Evolutionary conservation across 2,888 invertebrate genomes (phyloP).

Genomic region (Polydrusus tereticollis): DNA sequence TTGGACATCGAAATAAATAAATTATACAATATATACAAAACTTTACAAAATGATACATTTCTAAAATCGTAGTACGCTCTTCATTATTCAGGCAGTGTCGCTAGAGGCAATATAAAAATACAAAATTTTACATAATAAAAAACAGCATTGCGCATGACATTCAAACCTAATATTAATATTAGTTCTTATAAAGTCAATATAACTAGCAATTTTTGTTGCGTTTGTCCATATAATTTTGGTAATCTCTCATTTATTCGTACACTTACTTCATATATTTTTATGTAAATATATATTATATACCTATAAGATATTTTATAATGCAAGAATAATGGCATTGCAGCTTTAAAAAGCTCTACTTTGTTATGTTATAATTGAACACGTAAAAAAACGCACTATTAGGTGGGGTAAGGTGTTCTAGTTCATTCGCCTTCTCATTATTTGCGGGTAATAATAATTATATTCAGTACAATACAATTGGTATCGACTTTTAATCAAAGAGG

Average conservation of each 20-base stretch:
- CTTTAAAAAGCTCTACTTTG: conserved; percentile 26
- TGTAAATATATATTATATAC: conserved; percentile 58
- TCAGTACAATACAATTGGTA: no score
- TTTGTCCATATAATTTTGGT: conserved; percentile 57
- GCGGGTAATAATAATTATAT: no score
- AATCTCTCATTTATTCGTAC: conserved; percentile 54
- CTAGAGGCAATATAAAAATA: conserved; percentile 41
- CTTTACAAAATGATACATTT: conserved; percentile 44
- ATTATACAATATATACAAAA: conserved; percentile 45
- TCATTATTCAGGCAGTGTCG: conserved; percentile 35
- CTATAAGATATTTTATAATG: conserved; percentile 58
- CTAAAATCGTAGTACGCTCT: conserved; percentile 31
- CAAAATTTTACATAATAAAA: conserved; percentile 33
- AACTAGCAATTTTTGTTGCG: not conserved
- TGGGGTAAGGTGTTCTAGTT: no score
- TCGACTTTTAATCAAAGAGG: no score
- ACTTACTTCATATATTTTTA: conserved; percentile 59
- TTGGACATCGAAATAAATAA: conserved; percentile 36
- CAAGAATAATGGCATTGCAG: conserved; percentile 53
- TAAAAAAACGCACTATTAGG: not conserved
- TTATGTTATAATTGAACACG: not conserved
- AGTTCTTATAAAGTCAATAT: conserved; percentile 13
- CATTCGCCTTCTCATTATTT: no score
- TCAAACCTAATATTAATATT: conserved; percentile 22
- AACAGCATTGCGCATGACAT: conserved; percentile 12